Conservation (phyloP, 2,888 invertebrate genomes). For the Thecocarcelia acutangulata region DNA sequence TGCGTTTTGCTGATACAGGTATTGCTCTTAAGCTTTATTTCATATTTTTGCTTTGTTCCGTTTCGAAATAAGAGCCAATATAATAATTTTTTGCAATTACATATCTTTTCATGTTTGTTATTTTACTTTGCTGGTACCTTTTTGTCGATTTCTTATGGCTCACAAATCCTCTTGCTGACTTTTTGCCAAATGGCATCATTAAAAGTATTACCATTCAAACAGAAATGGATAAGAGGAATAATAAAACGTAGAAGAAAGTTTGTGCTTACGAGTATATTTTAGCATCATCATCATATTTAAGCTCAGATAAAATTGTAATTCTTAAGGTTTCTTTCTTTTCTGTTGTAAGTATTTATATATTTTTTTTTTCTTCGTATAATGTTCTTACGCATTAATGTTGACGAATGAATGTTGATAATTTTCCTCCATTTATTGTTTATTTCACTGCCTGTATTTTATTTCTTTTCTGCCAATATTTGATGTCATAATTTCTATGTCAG, state of each 20-base stretch:
- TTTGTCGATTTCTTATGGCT: slow-evolving; percentile 44
- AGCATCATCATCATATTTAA: slow-evolving; percentile 43
- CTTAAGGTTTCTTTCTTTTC: slow-evolving; percentile 27
- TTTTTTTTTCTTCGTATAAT: slow-evolving; percentile 4
- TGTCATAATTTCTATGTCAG: slow-evolving; percentile 67
- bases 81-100: too few relatives aligned
- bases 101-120: background rate
- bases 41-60: too few relatives aligned
- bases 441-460: slow-evolving; percentile 63
- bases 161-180: slow-evolving; percentile 70
- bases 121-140: background rate
- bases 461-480: slow-evolving; percentile 63
- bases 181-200: slow-evolving; percentile 71
- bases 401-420: slow-evolving; percentile 60
- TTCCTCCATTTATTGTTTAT: slow-evolving; percentile 8
- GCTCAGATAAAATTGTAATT: slow-evolving; percentile 57
- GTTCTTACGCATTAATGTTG: slow-evolving; percentile 40
- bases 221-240: background rate
- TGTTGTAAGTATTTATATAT: too few relatives aligned
- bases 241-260: background rate
- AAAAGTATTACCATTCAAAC: slow-evolving; percentile 46
- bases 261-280: slow-evolving; percentile 8
- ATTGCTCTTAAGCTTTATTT: too few relatives aligned
- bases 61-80: too few relatives aligned
- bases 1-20: too few relatives aligned